Base-by-base conservation (phyloP, 1,140 invertebrate genomes). In the Pseudomyrmex gracilis region DNA sequence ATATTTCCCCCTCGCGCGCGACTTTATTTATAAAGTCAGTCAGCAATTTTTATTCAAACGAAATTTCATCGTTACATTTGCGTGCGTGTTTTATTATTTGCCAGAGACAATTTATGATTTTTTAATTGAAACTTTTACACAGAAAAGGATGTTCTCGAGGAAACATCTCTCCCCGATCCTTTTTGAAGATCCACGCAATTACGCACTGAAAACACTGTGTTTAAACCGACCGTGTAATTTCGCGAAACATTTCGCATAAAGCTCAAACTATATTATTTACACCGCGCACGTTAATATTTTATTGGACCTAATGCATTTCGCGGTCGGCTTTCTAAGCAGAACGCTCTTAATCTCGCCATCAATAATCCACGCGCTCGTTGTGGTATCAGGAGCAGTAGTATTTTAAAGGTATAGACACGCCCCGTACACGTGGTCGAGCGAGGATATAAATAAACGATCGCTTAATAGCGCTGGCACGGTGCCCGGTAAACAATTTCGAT, bases 401-500 rank as follows among this genome's bases (percentile, higher is more conserved):
- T 68, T 78, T 78, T 78, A 34, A 78, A 78, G 64, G 20, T 15
- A 5, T 34, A 64, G 17, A 24, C 49, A 34, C 34, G 34, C 34
- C 47, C 17, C 51, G 20, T 64, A 49, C 61, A 67, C 67, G 73
- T 34, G 68, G 45, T 7, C 77, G 45, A 43, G 47, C 15, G 34
- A 17, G 45, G 78, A 74, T 82, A 82, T 82, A 82, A 82, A 82
- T 82, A 82, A 73, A 82, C 57, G 58, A 82, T 82, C 68, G 78
- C 43, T 73, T 73, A 82, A 71, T 82, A 71, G 78, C 67, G 55
- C 57, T 82, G 78, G 78, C 78, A 51, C 68, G 57, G 34, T 22
- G 78, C 78, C 68, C 78, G 68, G 47, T 73, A 74, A 82, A 82
- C 58, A 73, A 82, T 82, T 82, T 82, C 78, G 78, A 82, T 53